A percentile compares a stretch with the other conserved stretches of the same genome.
Conservation (phyloP, 2,797 vertebrate genomes). For the Florisuga fusca region DNA sequence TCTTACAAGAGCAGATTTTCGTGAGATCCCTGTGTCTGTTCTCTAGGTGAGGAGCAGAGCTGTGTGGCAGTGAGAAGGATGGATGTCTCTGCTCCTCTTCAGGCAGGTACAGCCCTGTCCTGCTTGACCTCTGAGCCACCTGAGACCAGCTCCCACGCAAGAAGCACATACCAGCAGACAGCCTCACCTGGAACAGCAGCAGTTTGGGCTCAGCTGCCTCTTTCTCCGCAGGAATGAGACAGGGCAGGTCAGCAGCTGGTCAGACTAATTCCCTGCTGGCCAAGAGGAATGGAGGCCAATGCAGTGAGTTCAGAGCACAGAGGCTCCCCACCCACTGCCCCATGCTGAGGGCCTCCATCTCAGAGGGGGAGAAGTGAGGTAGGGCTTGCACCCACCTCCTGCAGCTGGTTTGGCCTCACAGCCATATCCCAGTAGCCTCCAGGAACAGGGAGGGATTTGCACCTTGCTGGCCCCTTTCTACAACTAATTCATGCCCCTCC, state of each 20-base stretch:
- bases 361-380: background rate
- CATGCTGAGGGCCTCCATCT: background rate
- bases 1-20: background rate
- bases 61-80: rapidly evolving
- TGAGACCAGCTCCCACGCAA: background rate
- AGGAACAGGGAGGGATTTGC: rapidly evolving
- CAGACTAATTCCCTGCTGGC: rapidly evolving
- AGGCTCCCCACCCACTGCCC: background rate
- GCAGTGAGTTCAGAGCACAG: background rate
- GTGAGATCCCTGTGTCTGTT: rapidly evolving
- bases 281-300: background rate
- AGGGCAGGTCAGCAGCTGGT: background rate
- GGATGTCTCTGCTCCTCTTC: background rate
- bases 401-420: rapidly evolving
- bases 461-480: rapidly evolving
- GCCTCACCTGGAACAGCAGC: rapidly evolving
- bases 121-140: background rate
- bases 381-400: background rate
- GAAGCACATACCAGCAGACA: rapidly evolving
- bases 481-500: rapidly evolving
- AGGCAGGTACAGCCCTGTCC: background rate
- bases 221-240: background rate
- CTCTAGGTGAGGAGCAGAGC: background rate
- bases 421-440: background rate
- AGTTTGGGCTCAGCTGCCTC: background rate